Percentiles rank a stretch among this genome's conserved stretches.
Conservation (phyloP, 2,888 invertebrate genomes). For the Ennomos erosarius region DNA sequence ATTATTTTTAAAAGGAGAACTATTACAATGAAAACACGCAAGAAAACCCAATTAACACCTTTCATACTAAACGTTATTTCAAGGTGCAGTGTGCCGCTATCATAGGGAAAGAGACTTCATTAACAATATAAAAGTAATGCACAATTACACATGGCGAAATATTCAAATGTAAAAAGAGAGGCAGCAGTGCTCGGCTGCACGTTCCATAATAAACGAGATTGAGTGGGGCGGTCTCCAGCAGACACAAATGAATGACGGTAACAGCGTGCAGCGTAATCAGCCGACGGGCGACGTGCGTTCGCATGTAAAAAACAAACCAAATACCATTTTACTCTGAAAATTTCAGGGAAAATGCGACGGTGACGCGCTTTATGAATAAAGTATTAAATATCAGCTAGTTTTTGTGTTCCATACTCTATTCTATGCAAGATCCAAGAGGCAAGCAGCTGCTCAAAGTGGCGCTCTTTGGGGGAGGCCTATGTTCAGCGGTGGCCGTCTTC, state of each 20-base stretch:
- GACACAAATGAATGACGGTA: constrained; percentile 80
- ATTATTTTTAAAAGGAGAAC: no score
- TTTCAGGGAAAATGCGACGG: constrained; percentile 52
- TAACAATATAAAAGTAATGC: constrained; percentile 70
- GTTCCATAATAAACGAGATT: constrained; percentile 82
- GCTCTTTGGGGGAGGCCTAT: no score
- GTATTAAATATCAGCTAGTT: constrained; percentile 46
- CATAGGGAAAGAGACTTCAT: constrained; percentile 49
- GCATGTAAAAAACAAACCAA: constrained; percentile 71
- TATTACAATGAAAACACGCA: constrained; percentile 39
- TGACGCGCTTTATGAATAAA: constrained; percentile 44
- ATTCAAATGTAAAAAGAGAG: constrained; percentile 74
- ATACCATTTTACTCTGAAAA: constrained; percentile 59
- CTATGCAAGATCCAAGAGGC: no score
- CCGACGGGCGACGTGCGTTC: constrained; percentile 71
- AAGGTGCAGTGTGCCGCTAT: constrained; percentile 48
- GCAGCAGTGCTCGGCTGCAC: constrained; percentile 63
- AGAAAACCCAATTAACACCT: constrained; percentile 46
- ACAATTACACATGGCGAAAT: constrained; percentile 66
- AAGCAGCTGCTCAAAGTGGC: no score
- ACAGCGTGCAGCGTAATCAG: constrained; percentile 75
- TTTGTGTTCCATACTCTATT: constrained; percentile 39
- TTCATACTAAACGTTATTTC: constrained; percentile 41
- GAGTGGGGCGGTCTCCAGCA: constrained; percentile 73
- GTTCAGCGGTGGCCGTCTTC: no score